Percentiles rank a stretch among this genome's conserved stretches.
These are phyloP conservation scores for Mercenaria mercenaria DNA, from an alignment of 1,140 invertebrate genomes.

Conservation along the genomic window DNA sequence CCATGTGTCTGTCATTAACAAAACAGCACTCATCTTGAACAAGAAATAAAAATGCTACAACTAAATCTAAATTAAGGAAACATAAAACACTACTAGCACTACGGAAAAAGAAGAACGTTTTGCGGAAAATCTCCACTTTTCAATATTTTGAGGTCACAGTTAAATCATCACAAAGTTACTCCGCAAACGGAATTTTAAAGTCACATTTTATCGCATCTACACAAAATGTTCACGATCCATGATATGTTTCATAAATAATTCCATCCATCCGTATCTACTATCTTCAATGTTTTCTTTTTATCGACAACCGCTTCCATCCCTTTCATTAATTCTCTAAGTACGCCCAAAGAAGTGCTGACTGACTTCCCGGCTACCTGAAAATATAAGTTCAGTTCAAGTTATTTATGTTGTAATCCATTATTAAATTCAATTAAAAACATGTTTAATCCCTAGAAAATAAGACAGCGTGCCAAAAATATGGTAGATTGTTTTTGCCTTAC, in stretches of 20 bases:
- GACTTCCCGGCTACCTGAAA: background rate
- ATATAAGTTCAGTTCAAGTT: background rate
- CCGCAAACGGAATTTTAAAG: no score
- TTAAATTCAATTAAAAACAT: background rate
- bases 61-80: slow-evolving; percentile 7
- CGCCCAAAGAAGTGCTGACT: background rate
- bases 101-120: background rate
- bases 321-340: no score
- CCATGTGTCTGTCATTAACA: slow-evolving; percentile 73
- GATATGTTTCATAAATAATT: no score
- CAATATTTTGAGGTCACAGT: background rate
- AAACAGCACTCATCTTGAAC: slow-evolving; percentile 70
- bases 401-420: background rate
- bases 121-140: background rate
- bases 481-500: background rate
- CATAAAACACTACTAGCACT: slow-evolving; percentile 44
- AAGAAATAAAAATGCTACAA: background rate
- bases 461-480: background rate
- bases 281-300: no score
- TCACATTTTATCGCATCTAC: no score
- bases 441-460: background rate
- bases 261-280: no score
- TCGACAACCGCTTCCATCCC: no score
- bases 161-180: no score
- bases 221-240: no score